A percentile compares a stretch with the other conserved stretches of the same genome.
phyloP scores from a whole-genome alignment of 2,888 invertebrate species.

The Rotaria socialis region DNA sequence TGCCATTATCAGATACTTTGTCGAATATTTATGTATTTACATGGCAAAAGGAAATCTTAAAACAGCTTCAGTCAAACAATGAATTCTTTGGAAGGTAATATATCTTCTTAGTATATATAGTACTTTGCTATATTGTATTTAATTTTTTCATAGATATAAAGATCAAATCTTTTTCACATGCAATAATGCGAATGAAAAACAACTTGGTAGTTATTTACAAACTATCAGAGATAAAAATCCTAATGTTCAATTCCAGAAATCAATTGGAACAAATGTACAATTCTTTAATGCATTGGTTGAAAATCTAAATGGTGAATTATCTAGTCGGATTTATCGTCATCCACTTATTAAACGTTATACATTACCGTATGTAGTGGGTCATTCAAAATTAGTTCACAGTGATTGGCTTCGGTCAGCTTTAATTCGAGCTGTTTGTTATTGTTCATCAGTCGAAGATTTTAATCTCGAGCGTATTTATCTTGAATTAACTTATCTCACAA shows the following conservation, averaged over 20 bases:
- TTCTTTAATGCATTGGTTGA: background rate
- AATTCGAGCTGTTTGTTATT: conserved; percentile 7
- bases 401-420: conserved; percentile 12
- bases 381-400: background rate
- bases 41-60: background rate
- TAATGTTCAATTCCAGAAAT: background rate
- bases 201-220: background rate
- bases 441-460: background rate
- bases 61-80: background rate
- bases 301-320: background rate
- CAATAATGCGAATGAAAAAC: background rate
- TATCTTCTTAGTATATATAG: background rate
- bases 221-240: background rate
- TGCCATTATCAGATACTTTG: background rate
- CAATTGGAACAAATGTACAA: background rate
- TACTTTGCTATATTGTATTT: background rate
- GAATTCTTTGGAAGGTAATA: background rate
- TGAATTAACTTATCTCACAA: background rate
- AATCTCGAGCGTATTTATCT: background rate
- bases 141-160: background rate
- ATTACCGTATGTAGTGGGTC: background rate
- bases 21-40: background rate
- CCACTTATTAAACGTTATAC: background rate
- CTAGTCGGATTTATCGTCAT: background rate
- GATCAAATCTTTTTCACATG: background rate